Evolutionary conservation across 23 tunicate genomes (phyloP).

Genomic region (Ciona savignyi): DNA sequence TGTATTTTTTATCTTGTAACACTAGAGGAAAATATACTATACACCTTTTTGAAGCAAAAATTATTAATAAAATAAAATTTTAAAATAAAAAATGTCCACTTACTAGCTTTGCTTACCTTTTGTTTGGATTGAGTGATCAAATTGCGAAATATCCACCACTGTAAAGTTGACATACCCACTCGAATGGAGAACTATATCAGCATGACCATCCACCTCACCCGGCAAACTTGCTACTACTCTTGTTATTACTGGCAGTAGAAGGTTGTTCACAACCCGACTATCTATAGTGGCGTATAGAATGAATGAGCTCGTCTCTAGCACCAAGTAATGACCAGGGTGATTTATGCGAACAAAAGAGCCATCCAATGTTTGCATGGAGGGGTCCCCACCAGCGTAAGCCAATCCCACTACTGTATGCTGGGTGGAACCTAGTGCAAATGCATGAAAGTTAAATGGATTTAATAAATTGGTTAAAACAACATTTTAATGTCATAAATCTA

Average conservation of each 20-base stretch:
- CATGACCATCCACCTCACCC: neutral
- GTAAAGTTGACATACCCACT: neutral
- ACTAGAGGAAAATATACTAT: too few species aligned
- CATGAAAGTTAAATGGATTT: too few species aligned
- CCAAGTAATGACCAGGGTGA: slow-evolving; percentile 57
- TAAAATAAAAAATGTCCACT: too few species aligned
- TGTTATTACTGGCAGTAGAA: neutral
- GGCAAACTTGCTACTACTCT: neutral
- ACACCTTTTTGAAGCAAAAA: too few species aligned
- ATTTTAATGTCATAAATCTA: too few species aligned
- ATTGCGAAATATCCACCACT: neutral
- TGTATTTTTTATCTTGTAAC: too few species aligned
- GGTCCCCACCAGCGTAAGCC: slow-evolving; percentile 68
- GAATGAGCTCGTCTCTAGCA: slow-evolving; percentile 21
- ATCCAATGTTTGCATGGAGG: slow-evolving; percentile 50
- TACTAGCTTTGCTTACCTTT: too few species aligned
- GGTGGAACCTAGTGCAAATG: slow-evolving; percentile 10
- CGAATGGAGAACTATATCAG: neutral
- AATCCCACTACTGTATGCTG: slow-evolving; percentile 7
- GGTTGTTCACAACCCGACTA: neutral
- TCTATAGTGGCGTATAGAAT: slow-evolving; percentile 43
- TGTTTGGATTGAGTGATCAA: neutral
- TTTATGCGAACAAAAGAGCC: slow-evolving; percentile 39
- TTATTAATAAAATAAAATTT: too few species aligned
- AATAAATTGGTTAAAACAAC: too few species aligned